Base-by-base conservation (phyloP, 2,113 vertebrate genomes). In the Cettia cetti region DNA sequence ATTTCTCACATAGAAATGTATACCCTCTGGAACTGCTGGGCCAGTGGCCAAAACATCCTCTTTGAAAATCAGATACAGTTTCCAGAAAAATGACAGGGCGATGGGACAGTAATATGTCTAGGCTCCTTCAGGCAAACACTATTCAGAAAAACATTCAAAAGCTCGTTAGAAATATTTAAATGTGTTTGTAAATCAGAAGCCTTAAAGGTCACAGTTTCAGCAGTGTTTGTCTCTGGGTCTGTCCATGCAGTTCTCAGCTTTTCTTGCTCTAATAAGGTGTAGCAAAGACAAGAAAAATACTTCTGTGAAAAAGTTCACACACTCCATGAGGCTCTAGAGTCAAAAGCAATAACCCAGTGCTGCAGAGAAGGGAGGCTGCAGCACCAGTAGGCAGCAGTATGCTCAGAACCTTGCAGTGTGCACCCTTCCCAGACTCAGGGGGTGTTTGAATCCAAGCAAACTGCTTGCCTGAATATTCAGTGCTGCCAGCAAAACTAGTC, bases 181-280 rank as follows among this genome's bases (percentile, higher is more conserved):
- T n/a, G 11, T n/a, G 82, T 91, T 79, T 4, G 3, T 37, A 49
- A 82, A 61, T 49, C 0, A 0, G 1, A 15, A 23, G 14, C 17
- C 37, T 61, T 53, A 72, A 76, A 68, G 53, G 45, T 69, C 65
- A 82, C 27, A 20, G 8, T 64, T 94, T 52, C 31, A 49, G 28
- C 70, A 64, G 10, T 19, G n/a, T 52, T 40, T 57, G 2, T n/a
- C 23, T 82, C 47, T 17, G 22, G 6, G 37, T 4, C 16, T 71
- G 53, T 13, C 68, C n/a, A 31, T 3, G 23, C 16, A 53, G 26
- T 49, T 71, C n/a, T 60, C 63, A 42, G 27, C 10, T 61, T 61
- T 80, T 65, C 40, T 35, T 82, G 26, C 15, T 47, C 75, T 65
- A 31, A 53, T 13, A 52, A 68, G 18, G 8, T 31, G 20, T 8